These are phyloP conservation scores for Alexandromys oeconomus DNA, from an alignment of 2,797 vertebrate species.

Conservation along the genomic window DNA sequence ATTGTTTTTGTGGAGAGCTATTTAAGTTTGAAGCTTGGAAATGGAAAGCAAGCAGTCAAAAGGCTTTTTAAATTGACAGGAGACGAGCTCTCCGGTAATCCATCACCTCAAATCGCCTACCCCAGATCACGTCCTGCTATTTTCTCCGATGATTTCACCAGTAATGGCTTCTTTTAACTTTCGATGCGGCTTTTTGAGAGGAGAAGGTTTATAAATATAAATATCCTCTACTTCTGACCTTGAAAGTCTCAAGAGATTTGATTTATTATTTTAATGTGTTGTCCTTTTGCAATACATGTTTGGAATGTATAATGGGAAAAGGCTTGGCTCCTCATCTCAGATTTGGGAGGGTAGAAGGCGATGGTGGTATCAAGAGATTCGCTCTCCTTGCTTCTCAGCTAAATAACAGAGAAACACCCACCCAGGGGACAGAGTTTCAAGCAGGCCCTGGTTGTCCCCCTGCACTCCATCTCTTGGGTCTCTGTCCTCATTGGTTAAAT, in stretches of 20 bases:
- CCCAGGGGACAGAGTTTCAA: background rate
- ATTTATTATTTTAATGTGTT: constrained; percentile 48
- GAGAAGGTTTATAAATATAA: constrained; percentile 67
- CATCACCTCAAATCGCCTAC: constrained; percentile 85
- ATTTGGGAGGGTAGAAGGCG: background rate
- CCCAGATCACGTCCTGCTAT: background rate
- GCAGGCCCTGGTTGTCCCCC: background rate
- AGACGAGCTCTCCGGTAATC: constrained; percentile 73
- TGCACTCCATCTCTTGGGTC: background rate
- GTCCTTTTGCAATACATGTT: background rate
- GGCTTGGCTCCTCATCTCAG: background rate
- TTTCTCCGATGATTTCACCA: constrained; percentile 83
- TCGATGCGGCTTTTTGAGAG: constrained; percentile 1
- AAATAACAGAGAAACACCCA: background rate
- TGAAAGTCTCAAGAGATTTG: constrained; percentile 54
- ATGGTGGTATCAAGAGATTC: background rate
- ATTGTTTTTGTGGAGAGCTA: constrained; percentile 71
- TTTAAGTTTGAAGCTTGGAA: constrained; percentile 82
- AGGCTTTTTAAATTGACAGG: constrained; percentile 87
- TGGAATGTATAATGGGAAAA: constrained; percentile 7
- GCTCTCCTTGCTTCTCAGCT: background rate
- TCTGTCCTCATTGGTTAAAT: background rate
- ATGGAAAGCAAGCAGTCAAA: constrained; percentile 83
- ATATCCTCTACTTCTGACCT: constrained; percentile 48
- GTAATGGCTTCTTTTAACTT: constrained; percentile 71